Percentiles rank a stretch among this genome's conserved stretches.
These are phyloP conservation scores for Dendrolimus houi DNA, from an alignment of 2,888 invertebrate species.

Conservation along the genomic window DNA sequence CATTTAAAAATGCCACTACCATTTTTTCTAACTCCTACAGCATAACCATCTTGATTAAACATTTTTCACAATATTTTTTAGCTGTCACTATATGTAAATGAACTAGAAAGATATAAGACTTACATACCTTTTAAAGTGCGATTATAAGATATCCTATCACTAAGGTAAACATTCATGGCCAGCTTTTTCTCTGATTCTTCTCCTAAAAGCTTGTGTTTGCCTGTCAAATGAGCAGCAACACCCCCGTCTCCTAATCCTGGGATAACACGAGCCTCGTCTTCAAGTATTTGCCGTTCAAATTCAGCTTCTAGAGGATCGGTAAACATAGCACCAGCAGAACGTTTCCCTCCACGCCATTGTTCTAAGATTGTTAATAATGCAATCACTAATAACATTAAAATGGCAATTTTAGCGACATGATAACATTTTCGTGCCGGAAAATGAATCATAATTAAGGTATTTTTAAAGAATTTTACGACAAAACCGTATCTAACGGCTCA, in stretches of 20 bases:
- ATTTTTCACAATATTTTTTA: too few species aligned
- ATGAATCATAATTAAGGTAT: conserved; percentile 35
- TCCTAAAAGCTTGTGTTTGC: conserved; percentile 79
- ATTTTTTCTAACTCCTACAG: too few species aligned
- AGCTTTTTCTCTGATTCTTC: conserved; percentile 86
- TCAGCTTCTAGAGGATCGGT: conserved; percentile 31
- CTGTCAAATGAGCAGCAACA: conserved; percentile 79
- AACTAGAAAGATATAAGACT: conserved; percentile 1
- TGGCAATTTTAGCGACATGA: conserved; percentile 44
- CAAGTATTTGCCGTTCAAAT: conserved; percentile 70
- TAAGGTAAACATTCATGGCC: conserved; percentile 92
- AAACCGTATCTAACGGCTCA: conserved; percentile 23
- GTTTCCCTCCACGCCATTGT: conserved; percentile 60
- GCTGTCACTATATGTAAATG: too few species aligned
- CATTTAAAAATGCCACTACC: too few species aligned
- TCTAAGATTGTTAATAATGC: conserved; percentile 51
- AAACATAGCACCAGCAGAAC: conserved; percentile 32
- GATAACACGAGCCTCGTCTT: conserved; percentile 80
- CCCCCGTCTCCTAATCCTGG: conserved; percentile 84
- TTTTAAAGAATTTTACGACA: conserved; percentile 12
- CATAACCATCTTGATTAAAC: too few species aligned
- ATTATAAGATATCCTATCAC: conserved; percentile 91
- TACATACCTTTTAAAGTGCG: conserved; percentile 80
- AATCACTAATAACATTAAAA: conserved; percentile 44
- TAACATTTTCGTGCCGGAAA: conserved; percentile 61